Evolutionary conservation across 2,113 vertebrate species (phyloP), one percentile per base, ranked within the genome.

Genomic region (Dasyornis broadbenti): DNA sequence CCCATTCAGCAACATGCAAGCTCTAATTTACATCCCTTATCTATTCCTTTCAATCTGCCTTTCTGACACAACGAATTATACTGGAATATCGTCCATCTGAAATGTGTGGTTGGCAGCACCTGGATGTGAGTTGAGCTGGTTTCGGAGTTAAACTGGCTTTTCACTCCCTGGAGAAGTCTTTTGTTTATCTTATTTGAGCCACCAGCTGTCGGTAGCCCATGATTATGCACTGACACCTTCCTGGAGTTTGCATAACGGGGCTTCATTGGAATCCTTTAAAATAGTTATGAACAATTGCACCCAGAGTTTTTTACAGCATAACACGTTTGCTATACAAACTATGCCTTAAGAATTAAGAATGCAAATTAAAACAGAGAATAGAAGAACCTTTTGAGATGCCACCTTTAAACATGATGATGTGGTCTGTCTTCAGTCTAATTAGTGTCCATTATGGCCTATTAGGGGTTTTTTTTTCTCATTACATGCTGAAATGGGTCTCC

Each of bases 171-270:
- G 71, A 35, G 7, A 59, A 66, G 20, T 47, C 11, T 76, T 59
- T 10, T 1, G 7, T 78, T 80, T 72, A 9, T 6, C 5, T 61
- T 30, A 20, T 8, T 54, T 4, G 20, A 19, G 15, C 26, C 18
- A 57, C 5, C 5, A 65, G 3, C 7, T 57, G 2, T 42, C 1
- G 1, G 27, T 19, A 56, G 16, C 4, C 17, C 7, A 1, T 27
- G 6, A 21, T 22, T 60, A 8, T 20, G 50, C 6, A 33, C 13
- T 39, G 24, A 21, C 7, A 37, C 5, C 7, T 61, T 37, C 7
- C 17, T 47, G 37, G n/a, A 35, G 4, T 24, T 44, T 72, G 10
- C 1, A 1, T 35, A 53, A 15, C 0, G 6, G 11, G 4, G 2
- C 14, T 5, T 49, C 7, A 31, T 1, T 70, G n/a, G 6, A 27